These are phyloP conservation scores for Myrmecophaga tridactyla DNA, from an alignment of 2,113 vertebrate species.

Conservation along the genomic window DNA sequence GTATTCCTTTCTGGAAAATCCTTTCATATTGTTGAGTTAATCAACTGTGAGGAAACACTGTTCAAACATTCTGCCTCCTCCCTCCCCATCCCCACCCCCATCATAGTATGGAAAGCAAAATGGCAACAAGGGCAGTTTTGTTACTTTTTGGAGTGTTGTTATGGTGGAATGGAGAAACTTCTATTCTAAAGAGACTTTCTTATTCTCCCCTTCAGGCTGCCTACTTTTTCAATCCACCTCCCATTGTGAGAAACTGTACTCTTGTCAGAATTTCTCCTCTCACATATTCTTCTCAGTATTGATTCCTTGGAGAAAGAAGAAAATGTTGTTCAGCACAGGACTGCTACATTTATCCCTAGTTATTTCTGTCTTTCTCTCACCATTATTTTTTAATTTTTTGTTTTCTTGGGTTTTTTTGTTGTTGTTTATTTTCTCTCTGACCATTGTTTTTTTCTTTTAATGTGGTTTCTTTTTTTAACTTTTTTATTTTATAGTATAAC, in stretches of 20 bases:
- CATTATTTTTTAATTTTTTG: constrained; percentile 40
- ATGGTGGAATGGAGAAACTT: background rate
- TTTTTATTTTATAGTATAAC: too few relatives aligned
- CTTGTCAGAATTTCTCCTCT: background rate
- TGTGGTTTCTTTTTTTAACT: too few relatives aligned
- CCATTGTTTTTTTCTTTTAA: too few relatives aligned
- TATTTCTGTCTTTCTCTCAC: constrained; percentile 17
- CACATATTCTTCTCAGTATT: background rate
- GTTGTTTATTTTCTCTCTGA: too few relatives aligned
- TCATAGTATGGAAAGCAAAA: constrained; percentile 7
- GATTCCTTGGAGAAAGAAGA: background rate
- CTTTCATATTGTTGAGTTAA: background rate
- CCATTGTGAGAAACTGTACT: background rate
- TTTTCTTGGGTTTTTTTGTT: too few relatives aligned
- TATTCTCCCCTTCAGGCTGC: background rate
- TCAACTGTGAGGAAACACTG: background rate
- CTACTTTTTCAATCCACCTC: background rate
- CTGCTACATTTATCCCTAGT: background rate
- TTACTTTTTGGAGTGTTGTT: background rate
- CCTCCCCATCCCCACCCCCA: background rate
- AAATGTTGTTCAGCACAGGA: background rate
- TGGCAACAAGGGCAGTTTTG: background rate
- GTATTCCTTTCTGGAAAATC: constrained; percentile 37
- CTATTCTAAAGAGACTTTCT: background rate
- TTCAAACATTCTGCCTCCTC: background rate